Conservation (phyloP, 2,888 invertebrate species). For the Epicampocera succincta region DNA sequence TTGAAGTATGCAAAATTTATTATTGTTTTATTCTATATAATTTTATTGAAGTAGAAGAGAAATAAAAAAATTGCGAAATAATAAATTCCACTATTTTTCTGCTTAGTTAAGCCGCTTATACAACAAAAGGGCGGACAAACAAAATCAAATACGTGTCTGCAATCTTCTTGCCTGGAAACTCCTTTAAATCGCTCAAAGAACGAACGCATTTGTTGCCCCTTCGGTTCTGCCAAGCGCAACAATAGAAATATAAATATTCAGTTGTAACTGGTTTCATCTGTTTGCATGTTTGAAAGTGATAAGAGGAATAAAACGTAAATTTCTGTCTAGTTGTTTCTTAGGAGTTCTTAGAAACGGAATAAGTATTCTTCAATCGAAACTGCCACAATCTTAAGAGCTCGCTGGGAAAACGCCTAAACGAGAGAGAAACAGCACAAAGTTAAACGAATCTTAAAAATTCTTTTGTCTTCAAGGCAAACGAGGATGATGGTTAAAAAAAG, state of each 20-base stretch:
- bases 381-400: not conserved
- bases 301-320: slow-evolving; percentile 10
- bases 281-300: not conserved
- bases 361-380: not conserved
- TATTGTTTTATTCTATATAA: not conserved
- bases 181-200: not conserved
- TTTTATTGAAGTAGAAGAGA: not conserved
- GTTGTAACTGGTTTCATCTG: not conserved
- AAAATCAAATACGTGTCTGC: slow-evolving; percentile 7
- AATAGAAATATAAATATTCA: slow-evolving; percentile 16
- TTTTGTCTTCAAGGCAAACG: not conserved
- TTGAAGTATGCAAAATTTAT: not conserved
- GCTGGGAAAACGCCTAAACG: not conserved
- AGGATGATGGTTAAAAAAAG: not conserved
- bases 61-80: not conserved
- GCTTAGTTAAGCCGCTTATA: slow-evolving; percentile 19
- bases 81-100: slow-evolving; percentile 1
- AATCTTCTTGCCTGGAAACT: not conserved
- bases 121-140: not conserved
- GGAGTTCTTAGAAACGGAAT: not conserved
- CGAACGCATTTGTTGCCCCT: not conserved
- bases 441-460: slow-evolving; percentile 17
- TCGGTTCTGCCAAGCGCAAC: not conserved
- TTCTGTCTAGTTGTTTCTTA: not conserved
- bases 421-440: not conserved